These are phyloP conservation scores for Mola mola DNA, from an alignment of 2,113 vertebrate species.

Conservation along the genomic window DNA sequence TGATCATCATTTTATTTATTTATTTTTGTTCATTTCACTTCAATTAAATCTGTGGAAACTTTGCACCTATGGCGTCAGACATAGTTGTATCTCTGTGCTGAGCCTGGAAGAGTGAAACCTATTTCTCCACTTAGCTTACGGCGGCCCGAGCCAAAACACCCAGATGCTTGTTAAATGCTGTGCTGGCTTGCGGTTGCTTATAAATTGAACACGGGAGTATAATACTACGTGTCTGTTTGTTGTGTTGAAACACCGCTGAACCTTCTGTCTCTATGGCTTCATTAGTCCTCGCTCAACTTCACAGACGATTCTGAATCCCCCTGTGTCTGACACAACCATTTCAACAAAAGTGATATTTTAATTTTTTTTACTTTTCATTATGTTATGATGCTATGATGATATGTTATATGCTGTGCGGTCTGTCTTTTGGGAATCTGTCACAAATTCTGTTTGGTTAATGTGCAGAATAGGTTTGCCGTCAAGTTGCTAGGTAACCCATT, in stretches of 20 bases:
- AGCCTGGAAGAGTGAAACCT: constrained; percentile 8
- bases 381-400: not conserved
- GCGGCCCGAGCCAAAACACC: constrained; percentile 66
- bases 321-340: not conserved
- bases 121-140: constrained; percentile 36
- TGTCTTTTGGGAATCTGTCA: constrained; percentile 9
- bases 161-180: constrained; percentile 79
- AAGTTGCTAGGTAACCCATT: constrained; percentile 81
- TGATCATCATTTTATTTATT: too few species aligned
- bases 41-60: too few species aligned
- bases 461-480: constrained; percentile 18
- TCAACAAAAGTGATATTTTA: too few species aligned
- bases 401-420: not conserved
- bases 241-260: constrained; percentile 59
- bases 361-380: too few species aligned
- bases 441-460: constrained; percentile 41
- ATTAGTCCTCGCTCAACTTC: constrained; percentile 22
- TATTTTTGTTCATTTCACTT: too few species aligned
- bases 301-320: constrained; percentile 24
- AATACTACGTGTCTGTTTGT: constrained; percentile 73
- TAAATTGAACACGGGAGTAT: constrained; percentile 74
- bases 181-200: constrained; percentile 53
- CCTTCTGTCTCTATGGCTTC: constrained; percentile 55
- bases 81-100: not conserved
- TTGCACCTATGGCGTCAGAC: constrained; percentile 9